Evolutionary conservation across 1,140 invertebrate genomes (phyloP).

Genomic region (Drosophila busckii): DNA sequence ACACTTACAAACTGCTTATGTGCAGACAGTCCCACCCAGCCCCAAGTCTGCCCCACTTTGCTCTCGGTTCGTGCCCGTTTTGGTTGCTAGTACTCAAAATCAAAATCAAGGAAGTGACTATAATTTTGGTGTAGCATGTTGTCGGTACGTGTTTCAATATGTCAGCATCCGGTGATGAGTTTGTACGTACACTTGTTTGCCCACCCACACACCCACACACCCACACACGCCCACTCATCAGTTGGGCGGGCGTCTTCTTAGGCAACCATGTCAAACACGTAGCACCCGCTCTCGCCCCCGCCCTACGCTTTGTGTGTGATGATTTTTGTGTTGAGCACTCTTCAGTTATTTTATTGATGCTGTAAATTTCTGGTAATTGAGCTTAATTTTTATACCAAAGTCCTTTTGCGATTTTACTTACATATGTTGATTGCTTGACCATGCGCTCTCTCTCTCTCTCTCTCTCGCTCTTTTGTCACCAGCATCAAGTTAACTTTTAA

Average conservation of each 20-base stretch:
- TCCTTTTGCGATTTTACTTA: constrained; percentile 45
- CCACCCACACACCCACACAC: not conserved
- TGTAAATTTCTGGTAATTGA: constrained; percentile 77
- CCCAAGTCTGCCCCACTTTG: not conserved
- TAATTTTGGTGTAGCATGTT: constrained; percentile 79
- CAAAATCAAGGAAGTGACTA: constrained; percentile 79
- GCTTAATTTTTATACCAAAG: constrained; percentile 76
- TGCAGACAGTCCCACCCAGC: constrained; percentile 23
- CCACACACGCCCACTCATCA: not conserved
- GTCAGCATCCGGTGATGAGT: constrained; percentile 77
- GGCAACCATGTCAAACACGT: constrained; percentile 19
- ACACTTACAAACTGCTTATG: constrained; percentile 68
- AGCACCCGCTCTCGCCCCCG: not conserved
- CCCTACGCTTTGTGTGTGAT: constrained; percentile 34
- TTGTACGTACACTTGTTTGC: constrained; percentile 53
- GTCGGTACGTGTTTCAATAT: constrained; percentile 78
- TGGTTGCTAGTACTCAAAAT: constrained; percentile 71
- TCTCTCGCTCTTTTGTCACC: not conserved
- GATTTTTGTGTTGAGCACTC: constrained; percentile 73
- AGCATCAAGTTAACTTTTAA: not conserved
- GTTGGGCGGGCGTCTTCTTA: not conserved
- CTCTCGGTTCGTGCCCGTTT: constrained; percentile 5
- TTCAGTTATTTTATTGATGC: constrained; percentile 76
- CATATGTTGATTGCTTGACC: constrained; percentile 64
- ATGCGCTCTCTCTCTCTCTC: not conserved